Base-by-base conservation (phyloP, 2,797 vertebrate species). In the Sciurus carolinensis region DNA sequence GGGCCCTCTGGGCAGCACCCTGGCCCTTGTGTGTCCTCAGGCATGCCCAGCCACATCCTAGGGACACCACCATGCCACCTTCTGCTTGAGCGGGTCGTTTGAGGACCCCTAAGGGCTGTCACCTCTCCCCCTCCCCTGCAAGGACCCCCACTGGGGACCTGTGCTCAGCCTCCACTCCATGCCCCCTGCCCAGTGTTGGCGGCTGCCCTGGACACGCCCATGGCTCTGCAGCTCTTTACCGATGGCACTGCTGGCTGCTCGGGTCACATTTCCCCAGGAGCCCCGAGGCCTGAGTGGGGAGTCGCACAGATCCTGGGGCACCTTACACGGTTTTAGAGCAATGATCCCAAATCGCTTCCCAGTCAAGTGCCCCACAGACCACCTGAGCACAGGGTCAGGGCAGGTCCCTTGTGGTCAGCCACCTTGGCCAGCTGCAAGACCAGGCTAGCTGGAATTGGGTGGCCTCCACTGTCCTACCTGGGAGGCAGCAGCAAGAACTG, bases 211-310 rank as follows among this genome's bases (percentile, higher is more conserved):
- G 14, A 69, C 15, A n/a, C 11, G 33, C 66, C 33, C 13, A 13
- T 13, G 12, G 11, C 54, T 57, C 64, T 1, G 11, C 64, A 15
- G 12, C 62, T 52, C 82, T 12, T 42, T 4, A n/a, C 39, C 17
- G n/a, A 22, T 2, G 3, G 50, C 7, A 8, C 64, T 5, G 20
- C 2, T 0, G 15, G 12, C 24, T 6, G 20, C 30, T 26, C 4
- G 20, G 42, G 33, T 39, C 22, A 14, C 17, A 0, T 13, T 50
- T 54, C 28, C 42, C 28, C 13, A 5, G 3, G 69, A 64, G n/a
- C 10, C 66, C 62, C 57, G 30, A 0, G 59, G 33, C 26, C 30
- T 10, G 7, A 2, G 30, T 3, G 1, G 54, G 26, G 30, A 30
- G 36, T 15, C 12, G 2, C 8, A 1, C 5, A 18, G 33, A 22